Percentiles rank a stretch among this genome's conserved stretches.
These are phyloP conservation scores for Eutolmus rufibarbis DNA, from an alignment of 2,888 invertebrate genomes.

Conservation along the genomic window DNA sequence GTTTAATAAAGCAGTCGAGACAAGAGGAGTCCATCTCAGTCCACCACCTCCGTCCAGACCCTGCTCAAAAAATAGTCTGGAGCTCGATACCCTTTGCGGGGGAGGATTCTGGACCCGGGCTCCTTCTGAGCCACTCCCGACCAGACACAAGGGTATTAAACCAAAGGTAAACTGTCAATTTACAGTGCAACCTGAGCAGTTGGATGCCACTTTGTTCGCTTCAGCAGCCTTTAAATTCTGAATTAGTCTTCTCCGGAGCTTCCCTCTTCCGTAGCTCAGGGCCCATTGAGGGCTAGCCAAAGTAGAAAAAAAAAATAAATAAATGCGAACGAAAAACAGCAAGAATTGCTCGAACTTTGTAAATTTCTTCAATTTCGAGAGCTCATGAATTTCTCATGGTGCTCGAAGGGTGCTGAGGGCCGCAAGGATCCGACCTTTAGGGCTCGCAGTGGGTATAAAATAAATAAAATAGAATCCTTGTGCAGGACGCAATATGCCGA, in stretches of 20 bases:
- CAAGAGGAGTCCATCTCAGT: background rate
- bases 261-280: background rate
- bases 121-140: background rate
- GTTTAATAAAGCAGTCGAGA: background rate
- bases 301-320: background rate
- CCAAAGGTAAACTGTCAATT: background rate
- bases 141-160: background rate
- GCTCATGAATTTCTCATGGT: constrained; percentile 28
- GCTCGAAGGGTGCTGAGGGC: constrained; percentile 4
- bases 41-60: background rate
- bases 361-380: constrained; percentile 20
- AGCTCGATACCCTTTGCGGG: background rate
- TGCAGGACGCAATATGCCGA: background rate
- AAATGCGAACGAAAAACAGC: background rate
- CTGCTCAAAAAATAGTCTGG: background rate
- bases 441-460: background rate
- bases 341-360: background rate
- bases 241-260: background rate
- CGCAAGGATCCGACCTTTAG: background rate
- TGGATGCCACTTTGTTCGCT: background rate
- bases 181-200: background rate
- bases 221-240: background rate
- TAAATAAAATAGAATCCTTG: background rate
- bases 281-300: background rate
- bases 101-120: background rate